Base-by-base conservation (phyloP, 2,113 vertebrate genomes). In the Myxocyprinus asiaticus region DNA sequence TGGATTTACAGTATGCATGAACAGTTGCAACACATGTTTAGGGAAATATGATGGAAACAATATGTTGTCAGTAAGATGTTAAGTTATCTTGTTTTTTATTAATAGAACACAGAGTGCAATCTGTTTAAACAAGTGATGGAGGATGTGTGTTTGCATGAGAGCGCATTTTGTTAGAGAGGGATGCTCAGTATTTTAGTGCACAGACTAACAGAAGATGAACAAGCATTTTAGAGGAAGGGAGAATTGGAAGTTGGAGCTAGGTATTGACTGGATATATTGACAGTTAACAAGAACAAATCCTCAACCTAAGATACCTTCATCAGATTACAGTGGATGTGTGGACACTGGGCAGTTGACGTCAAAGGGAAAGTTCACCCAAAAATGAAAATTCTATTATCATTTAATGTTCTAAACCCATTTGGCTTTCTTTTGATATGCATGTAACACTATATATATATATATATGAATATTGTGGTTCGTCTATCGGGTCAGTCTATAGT, bases 231-330 rank as follows among this genome's bases (percentile, higher is more conserved):
- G 1, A 33, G 22, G 22, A n/a, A 47, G 62, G 51, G 48, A 33
- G 44, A 14, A 67, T 55, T 8, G 22, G 22, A 33, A 33, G 22
- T 33, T 33, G 22, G 22, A 33, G 22, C 22, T 33, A 33, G 22
- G 3, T 1, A 33, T 33, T 33, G 22, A n/a, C 33, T 6, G 58
- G 22, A 79, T 73, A 66, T 58, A 56, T 68, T 45, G 66, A 53
- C n/a, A 9, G 43, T 79, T 80, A 10, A 33, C 78, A 73, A 84
- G 17, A 65, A 68, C 58, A 73, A 63, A 80, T 51, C 61, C 42
- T 67, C 47, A 33, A 11, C 14, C 9, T 8, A 7, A 6, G 4
- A n/a, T 44, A 6, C 7, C 47, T 7, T 61, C 14, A 65, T 11
- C n/a, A 17, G 58, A 68, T 77, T 55, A 66, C 67, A 44, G 43